phyloP scores from a whole-genome alignment of 2,888 invertebrate genomes.

The Zhengitettix transpicula region DNA sequence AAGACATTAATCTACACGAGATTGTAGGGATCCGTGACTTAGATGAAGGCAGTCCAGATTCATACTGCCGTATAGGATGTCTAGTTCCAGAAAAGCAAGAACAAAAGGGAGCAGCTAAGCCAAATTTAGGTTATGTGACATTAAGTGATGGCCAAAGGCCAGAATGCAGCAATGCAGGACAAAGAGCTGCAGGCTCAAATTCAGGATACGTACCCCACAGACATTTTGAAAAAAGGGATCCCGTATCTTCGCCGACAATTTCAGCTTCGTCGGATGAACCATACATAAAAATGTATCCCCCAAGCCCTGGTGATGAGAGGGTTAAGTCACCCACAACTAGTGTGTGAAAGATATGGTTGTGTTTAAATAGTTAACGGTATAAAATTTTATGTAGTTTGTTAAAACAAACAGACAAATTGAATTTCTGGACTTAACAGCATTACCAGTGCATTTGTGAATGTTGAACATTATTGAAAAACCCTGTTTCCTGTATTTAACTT shows the following conservation, averaged over 20 bases:
- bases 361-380: too few species aligned
- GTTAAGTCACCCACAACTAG: conserved; percentile 4
- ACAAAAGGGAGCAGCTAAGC: conserved; percentile 1
- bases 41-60: neutral
- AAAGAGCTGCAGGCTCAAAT: neutral
- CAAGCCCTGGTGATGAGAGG: neutral
- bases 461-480: too few species aligned
- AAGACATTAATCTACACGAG: neutral
- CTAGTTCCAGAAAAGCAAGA: neutral
- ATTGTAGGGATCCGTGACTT: neutral
- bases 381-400: too few species aligned
- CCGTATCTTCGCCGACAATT: neutral
- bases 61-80: conserved; percentile 5
- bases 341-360: neutral
- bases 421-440: too few species aligned
- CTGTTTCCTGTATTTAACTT: too few species aligned
- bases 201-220: conserved; percentile 21
- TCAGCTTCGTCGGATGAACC: conserved; percentile 1
- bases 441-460: too few species aligned
- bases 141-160: conserved; percentile 12
- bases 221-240: conserved; percentile 17
- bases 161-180: conserved; percentile 3
- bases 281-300: conserved; percentile 7
- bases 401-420: too few species aligned
- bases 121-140: conserved; percentile 19